phyloP scores from a whole-genome alignment of 2,113 vertebrate species.

The Microcebus tavaratra region DNA sequence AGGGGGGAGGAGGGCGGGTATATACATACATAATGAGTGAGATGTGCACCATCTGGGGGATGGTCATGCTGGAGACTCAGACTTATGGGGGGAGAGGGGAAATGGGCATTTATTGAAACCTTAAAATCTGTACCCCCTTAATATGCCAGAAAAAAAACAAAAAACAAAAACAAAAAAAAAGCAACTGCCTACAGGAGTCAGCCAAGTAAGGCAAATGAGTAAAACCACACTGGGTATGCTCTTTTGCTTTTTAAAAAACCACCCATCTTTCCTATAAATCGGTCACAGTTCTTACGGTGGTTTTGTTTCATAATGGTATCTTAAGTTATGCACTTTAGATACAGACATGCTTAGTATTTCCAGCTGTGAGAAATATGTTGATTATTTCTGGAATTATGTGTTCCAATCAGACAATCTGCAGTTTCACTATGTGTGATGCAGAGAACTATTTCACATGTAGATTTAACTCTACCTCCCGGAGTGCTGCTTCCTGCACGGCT shows the following conservation, averaged over 20 bases:
- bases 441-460: neutral
- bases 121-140: too few species aligned
- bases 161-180: neutral
- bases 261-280: neutral
- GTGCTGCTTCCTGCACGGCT: neutral
- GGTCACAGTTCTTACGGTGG: neutral
- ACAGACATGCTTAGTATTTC: neutral
- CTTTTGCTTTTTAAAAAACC: neutral
- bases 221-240: neutral
- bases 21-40: too few species aligned
- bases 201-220: neutral
- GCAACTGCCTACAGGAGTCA: neutral
- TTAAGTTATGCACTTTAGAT: neutral
- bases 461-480: neutral
- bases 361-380: neutral
- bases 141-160: too few species aligned
- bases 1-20: too few species aligned
- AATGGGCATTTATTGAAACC: too few species aligned
- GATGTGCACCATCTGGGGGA: too few species aligned
- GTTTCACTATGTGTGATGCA: neutral
- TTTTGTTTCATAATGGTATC: neutral
- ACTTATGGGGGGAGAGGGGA: too few species aligned
- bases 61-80: too few species aligned
- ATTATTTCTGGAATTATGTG: neutral
- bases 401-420: neutral